These are phyloP conservation scores for Dryococelus australis DNA, from an alignment of 2,888 invertebrate genomes.

Conservation along the genomic window DNA sequence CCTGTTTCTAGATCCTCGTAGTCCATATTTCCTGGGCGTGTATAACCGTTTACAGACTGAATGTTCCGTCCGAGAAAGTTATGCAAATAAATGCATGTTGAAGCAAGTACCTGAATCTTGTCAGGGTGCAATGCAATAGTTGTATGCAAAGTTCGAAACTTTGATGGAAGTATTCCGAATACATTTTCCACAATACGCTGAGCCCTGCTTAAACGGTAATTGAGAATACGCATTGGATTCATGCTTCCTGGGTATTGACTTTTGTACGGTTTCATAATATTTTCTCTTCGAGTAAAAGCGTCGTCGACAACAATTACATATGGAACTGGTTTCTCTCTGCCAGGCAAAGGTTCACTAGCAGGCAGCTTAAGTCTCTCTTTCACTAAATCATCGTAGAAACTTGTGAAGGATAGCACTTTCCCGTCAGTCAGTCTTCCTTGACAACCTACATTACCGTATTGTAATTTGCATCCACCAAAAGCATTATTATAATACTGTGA, in stretches of 20 bases:
- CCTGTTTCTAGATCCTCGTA: background rate
- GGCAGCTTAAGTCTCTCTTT: conserved; percentile 45
- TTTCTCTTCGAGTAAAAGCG: conserved; percentile 5
- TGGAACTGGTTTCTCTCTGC: conserved; percentile 30
- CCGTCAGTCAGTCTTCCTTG: conserved; percentile 50
- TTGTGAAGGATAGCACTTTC: conserved; percentile 26
- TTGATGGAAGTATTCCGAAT: too few relatives aligned
- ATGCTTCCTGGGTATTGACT: background rate
- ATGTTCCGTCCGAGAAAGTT: background rate
- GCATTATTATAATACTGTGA: conserved; percentile 51
- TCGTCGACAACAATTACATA: conserved; percentile 26
- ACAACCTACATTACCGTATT: conserved; percentile 50
- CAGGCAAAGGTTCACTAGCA: too few relatives aligned
- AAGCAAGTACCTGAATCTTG: background rate
- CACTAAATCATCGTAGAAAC: conserved; percentile 45
- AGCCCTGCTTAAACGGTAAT: conserved; percentile 25
- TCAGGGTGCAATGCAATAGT: background rate
- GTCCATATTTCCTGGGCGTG: background rate
- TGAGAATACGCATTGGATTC: background rate
- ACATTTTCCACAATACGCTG: background rate
- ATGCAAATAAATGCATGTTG: background rate
- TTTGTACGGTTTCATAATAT: background rate
- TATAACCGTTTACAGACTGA: background rate
- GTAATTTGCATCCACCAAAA: conserved; percentile 50
- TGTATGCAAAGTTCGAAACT: background rate